Evolutionary conservation across 2,888 invertebrate species (phyloP).

Genomic region (Slavum lentiscoides): DNA sequence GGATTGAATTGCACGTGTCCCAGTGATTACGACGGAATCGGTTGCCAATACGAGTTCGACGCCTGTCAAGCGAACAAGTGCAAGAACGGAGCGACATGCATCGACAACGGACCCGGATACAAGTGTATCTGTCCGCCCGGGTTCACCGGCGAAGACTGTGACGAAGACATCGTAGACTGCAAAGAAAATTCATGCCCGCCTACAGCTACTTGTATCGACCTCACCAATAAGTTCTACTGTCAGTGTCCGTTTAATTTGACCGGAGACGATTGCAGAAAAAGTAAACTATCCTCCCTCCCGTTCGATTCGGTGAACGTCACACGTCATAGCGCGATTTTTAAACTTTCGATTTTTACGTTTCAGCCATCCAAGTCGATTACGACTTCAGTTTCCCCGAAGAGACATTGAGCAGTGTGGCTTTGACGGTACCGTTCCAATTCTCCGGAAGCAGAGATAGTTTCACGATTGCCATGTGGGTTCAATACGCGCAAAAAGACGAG

Average conservation of each 20-base stretch:
- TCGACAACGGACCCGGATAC: conserved; percentile 83
- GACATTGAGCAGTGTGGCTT: conserved; percentile 85
- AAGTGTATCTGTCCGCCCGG: conserved; percentile 85
- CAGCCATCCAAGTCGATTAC: conserved; percentile 97
- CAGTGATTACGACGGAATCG: conserved; percentile 80
- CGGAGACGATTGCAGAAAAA: conserved; percentile 94
- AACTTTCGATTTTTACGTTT: conserved; percentile 58
- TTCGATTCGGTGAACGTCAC: background rate
- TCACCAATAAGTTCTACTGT: conserved; percentile 89
- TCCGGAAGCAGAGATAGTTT: conserved; percentile 76
- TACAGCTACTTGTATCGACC: conserved; percentile 87
- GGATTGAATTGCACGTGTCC: conserved; percentile 93
- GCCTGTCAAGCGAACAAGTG: conserved; percentile 89
- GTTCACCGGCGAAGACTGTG: conserved; percentile 77
- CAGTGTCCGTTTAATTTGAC: conserved; percentile 96
- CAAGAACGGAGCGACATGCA: conserved; percentile 89
- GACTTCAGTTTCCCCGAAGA: conserved; percentile 94
- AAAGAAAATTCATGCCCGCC: conserved; percentile 93
- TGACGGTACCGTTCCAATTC: conserved; percentile 85
- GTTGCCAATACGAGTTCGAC: conserved; percentile 92
- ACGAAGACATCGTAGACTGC: conserved; percentile 88
- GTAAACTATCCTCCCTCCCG: conserved; percentile 63
- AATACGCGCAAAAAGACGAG: conserved; percentile 88
- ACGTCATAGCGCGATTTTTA: background rate
- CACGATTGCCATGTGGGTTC: conserved; percentile 94